Percentiles rank a stretch among this genome's conserved stretches.
These are phyloP conservation scores for Scolopax mira DNA, from an alignment of 2,113 vertebrate species.

Conservation along the genomic window DNA sequence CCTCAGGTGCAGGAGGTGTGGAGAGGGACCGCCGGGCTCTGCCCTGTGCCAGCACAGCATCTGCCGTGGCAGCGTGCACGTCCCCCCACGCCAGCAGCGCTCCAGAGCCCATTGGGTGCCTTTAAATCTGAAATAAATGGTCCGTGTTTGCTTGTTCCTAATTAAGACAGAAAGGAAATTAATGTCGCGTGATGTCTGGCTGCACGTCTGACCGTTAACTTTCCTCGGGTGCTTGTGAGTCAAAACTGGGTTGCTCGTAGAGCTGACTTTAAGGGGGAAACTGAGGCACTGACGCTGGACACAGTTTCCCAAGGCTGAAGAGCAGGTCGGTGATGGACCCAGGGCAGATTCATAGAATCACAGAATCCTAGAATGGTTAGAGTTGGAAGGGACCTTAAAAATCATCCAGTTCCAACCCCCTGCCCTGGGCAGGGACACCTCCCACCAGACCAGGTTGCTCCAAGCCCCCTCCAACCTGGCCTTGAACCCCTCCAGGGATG, in stretches of 20 bases:
- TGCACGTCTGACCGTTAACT: fast-evolving
- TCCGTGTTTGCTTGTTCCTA: fast-evolving
- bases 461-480: too few species aligned
- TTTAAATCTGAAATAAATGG: neutral
- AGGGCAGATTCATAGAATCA: too few species aligned
- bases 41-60: neutral
- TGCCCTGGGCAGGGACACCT: too few species aligned
- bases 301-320: neutral
- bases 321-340: neutral
- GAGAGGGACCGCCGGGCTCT: neutral
- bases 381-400: too few species aligned
- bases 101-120: neutral
- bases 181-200: fast-evolving
- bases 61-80: neutral
- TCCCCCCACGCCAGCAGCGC: neutral
- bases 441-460: too few species aligned
- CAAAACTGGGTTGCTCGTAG: fast-evolving
- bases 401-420: too few species aligned
- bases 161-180: fast-evolving
- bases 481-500: too few species aligned
- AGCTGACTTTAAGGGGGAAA: neutral
- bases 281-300: neutral
- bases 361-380: too few species aligned
- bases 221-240: neutral
- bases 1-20: neutral